Percentiles rank a stretch among this genome's conserved stretches.
Evolutionary conservation across 2,113 vertebrate species (phyloP).

Genomic region (Varanus komodoensis): DNA sequence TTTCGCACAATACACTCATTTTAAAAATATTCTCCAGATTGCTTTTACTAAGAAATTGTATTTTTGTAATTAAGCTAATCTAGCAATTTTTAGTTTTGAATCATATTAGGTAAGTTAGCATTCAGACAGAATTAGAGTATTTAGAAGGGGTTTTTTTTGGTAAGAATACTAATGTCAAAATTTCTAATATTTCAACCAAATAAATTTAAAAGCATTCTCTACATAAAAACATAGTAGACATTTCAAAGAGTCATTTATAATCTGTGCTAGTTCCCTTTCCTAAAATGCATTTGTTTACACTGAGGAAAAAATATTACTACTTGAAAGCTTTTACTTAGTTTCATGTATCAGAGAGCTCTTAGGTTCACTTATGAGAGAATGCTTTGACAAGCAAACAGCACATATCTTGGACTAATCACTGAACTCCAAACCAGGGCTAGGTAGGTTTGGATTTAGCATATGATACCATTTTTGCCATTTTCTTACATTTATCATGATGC

Average conservation of each 20-base stretch:
- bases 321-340: background rate
- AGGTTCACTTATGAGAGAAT: conserved; percentile 44
- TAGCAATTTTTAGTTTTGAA: conserved; percentile 56
- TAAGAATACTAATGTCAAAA: conserved; percentile 22
- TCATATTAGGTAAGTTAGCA: conserved; percentile 42
- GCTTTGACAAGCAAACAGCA: conserved; percentile 43
- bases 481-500: conserved; percentile 60
- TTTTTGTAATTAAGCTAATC: conserved; percentile 49
- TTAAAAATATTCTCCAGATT: conserved; percentile 31
- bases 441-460: conserved; percentile 35
- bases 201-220: conserved; percentile 37
- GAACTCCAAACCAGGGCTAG: conserved; percentile 41
- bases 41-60: conserved; percentile 41
- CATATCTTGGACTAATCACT: conserved; percentile 16
- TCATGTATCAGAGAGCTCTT: background rate
- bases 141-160: conserved; percentile 22
- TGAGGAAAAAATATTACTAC: background rate
- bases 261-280: background rate
- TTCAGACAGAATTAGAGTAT: conserved; percentile 34
- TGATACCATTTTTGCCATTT: conserved; percentile 48
- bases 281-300: conserved; percentile 4
- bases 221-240: conserved; percentile 1
- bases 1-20: conserved; percentile 11
- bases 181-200: conserved; percentile 10
- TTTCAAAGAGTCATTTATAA: background rate